Percentiles rank a stretch among this genome's conserved stretches.
Evolutionary conservation across 2,888 invertebrate species (phyloP).

Genomic region (Hypolimnas misippus): DNA sequence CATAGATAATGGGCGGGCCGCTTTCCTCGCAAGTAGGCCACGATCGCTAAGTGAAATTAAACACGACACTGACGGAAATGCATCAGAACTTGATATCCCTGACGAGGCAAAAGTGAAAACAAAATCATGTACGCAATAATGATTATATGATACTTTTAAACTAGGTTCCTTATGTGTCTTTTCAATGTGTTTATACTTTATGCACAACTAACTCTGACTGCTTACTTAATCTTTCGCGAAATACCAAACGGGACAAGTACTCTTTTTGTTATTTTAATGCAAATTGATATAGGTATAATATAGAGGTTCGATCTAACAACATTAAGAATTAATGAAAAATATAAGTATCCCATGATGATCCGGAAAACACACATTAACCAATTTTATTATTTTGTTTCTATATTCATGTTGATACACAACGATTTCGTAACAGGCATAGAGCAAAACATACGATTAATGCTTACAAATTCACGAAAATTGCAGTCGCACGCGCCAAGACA

Average conservation of each 20-base stretch:
- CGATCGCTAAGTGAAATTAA: slow-evolving; percentile 61
- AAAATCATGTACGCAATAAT: background rate
- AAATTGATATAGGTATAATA: too few species aligned
- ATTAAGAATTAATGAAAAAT: too few species aligned
- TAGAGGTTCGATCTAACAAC: too few species aligned
- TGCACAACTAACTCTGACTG: too few species aligned
- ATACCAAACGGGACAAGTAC: too few species aligned
- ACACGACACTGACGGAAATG: slow-evolving; percentile 49
- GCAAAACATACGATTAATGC: background rate
- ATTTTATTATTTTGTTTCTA: too few species aligned
- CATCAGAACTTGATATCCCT: slow-evolving; percentile 40
- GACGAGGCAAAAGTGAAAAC: slow-evolving; percentile 5
- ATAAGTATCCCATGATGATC: too few species aligned
- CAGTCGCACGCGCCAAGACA: slow-evolving; percentile 31
- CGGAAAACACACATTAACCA: too few species aligned
- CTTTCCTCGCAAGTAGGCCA: slow-evolving; percentile 69
- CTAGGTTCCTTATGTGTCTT: background rate
- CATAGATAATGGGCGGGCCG: slow-evolving; percentile 66
- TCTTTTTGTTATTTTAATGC: too few species aligned
- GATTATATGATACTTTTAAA: background rate
- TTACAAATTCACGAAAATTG: background rate
- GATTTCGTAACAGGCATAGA: background rate
- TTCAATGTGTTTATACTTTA: too few species aligned
- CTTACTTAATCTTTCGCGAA: too few species aligned
- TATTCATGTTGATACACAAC: too few species aligned